Evolutionary conservation across 2,797 vertebrate genomes (phyloP).

Genomic region (Scomberomorus guttatus): DNA sequence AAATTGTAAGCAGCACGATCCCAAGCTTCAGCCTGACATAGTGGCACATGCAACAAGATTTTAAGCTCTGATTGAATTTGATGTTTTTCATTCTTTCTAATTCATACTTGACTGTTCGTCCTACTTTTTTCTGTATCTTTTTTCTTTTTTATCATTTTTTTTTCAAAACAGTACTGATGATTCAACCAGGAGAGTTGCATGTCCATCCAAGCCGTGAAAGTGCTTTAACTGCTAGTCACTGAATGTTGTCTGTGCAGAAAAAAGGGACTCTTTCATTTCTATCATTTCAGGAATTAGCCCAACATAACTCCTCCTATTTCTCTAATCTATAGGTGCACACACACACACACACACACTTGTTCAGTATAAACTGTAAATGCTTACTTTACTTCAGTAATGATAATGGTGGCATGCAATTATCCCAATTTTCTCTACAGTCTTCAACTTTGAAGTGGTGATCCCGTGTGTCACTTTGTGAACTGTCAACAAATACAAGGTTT

Average conservation of each 20-base stretch:
- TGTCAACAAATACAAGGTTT: constrained; percentile 41
- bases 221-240: background rate
- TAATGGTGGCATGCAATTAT: constrained; percentile 46
- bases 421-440: constrained; percentile 40
- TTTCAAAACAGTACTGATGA: background rate
- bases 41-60: too few species aligned
- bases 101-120: background rate
- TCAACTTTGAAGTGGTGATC: constrained; percentile 46
- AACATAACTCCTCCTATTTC: constrained; percentile 10
- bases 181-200: constrained; percentile 2
- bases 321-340: constrained; percentile 20
- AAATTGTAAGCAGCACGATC: background rate
- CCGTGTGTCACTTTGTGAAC: constrained; percentile 9
- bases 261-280: too few species aligned
- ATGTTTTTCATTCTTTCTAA: background rate
- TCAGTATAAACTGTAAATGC: constrained; percentile 43
- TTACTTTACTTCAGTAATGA: constrained; percentile 43
- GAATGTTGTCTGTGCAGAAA: background rate
- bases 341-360: too few species aligned
- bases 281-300: too few species aligned
- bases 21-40: background rate
- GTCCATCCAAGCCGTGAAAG: background rate
- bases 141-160: background rate
- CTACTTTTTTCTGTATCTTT: too few species aligned
- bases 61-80: background rate